phyloP scores from a whole-genome alignment of 2,113 vertebrate genomes.

The Ptychochromis oligacanthus region DNA sequence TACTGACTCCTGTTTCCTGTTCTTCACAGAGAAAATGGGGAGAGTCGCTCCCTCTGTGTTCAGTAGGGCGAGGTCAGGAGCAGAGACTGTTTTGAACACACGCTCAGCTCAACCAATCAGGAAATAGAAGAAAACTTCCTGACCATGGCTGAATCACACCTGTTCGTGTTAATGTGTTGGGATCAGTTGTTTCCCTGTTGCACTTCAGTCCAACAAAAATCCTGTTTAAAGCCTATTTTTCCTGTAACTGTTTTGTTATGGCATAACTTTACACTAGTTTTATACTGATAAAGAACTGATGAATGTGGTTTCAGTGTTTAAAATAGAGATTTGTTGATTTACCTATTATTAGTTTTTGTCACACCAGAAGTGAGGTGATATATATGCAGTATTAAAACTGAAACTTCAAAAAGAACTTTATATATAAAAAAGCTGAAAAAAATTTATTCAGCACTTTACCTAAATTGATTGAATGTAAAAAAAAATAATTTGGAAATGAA shows the following conservation, averaged over 20 bases:
- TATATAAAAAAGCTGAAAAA: not conserved
- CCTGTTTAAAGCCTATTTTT: not conserved
- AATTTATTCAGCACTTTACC: not conserved
- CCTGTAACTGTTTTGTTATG: not conserved
- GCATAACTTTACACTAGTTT: not conserved
- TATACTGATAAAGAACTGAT: not conserved
- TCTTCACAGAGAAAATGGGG: slow-evolving; percentile 86
- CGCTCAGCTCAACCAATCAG: slow-evolving; percentile 58
- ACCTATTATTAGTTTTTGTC: not conserved
- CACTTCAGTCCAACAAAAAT: not conserved
- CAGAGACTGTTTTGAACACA: slow-evolving; percentile 88
- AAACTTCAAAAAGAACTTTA: not conserved
- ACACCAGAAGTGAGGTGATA: not conserved
- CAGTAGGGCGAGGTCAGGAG: slow-evolving; percentile 85
- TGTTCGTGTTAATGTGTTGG: not conserved
- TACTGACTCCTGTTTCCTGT: not conserved
- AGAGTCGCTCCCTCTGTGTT: slow-evolving; percentile 88
- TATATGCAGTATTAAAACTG: not conserved
- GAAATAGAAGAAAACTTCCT: slow-evolving; percentile 52
- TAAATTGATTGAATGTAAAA: too few species aligned
- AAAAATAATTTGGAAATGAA: not conserved
- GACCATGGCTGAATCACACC: not conserved
- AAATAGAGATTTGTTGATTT: not conserved
- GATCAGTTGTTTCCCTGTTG: not conserved
- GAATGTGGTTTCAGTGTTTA: not conserved